phyloP scores from a whole-genome alignment of 2,888 invertebrate species.

The Gari tellinella region DNA sequence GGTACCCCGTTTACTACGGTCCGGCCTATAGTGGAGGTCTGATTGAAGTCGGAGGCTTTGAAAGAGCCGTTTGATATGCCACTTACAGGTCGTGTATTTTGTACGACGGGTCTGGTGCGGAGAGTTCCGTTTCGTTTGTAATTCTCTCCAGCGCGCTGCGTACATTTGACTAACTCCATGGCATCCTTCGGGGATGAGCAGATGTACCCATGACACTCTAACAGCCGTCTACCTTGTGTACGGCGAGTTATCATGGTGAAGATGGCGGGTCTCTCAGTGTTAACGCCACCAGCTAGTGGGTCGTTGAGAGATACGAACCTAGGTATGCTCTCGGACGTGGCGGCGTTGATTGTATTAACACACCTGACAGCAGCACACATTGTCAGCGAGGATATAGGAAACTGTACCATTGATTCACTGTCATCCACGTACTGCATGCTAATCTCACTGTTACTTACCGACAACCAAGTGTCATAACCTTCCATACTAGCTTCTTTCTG shows the following conservation, averaged over 20 bases:
- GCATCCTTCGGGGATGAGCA: constrained; percentile 94
- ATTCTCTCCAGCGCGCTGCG: constrained; percentile 68
- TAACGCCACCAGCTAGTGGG: constrained; percentile 70
- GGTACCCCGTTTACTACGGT: constrained; percentile 15
- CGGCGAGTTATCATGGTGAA: constrained; percentile 82
- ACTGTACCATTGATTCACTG: constrained; percentile 76
- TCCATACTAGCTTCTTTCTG: constrained; percentile 71
- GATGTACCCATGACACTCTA: constrained; percentile 83
- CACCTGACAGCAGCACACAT: constrained; percentile 83
- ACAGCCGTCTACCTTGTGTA: constrained; percentile 79
- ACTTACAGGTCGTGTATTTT: constrained; percentile 12
- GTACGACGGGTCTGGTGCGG: constrained; percentile 7
- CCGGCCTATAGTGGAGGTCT: background rate
- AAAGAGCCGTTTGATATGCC: background rate
- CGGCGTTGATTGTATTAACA: constrained; percentile 66
- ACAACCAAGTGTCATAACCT: constrained; percentile 91
- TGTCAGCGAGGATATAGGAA: constrained; percentile 81
- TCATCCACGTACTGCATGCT: constrained; percentile 92
- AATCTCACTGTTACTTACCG: constrained; percentile 98
- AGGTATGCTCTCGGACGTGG: constrained; percentile 68
- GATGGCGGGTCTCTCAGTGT: constrained; percentile 79
- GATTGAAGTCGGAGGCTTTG: background rate
- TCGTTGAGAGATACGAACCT: constrained; percentile 82
- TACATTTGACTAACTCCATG: constrained; percentile 96
- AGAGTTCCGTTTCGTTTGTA: constrained; percentile 42